These are phyloP conservation scores for Troides helena DNA, from an alignment of 2,888 invertebrate genomes.

Conservation along the genomic window DNA sequence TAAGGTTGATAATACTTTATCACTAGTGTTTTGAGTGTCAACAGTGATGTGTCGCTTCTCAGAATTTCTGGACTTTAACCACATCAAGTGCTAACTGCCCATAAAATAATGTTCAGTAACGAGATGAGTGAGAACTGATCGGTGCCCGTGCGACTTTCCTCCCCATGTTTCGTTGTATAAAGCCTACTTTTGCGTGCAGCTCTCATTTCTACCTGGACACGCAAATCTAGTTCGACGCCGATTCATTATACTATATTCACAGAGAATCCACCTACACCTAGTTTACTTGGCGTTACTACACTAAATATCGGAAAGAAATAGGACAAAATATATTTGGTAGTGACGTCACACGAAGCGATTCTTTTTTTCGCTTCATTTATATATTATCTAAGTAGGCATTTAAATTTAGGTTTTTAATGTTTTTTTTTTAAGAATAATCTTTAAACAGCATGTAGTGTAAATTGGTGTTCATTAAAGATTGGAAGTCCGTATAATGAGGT, in stretches of 20 bases:
- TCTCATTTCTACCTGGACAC: conserved; percentile 30
- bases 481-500: conserved; percentile 34
- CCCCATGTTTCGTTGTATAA: conserved; percentile 54
- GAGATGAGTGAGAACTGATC: conserved; percentile 17
- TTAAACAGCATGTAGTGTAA: conserved; percentile 16
- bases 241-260: conserved; percentile 41
- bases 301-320: conserved; percentile 45
- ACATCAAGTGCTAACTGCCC: conserved; percentile 8
- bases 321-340: conserved; percentile 51
- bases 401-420: conserved; percentile 14
- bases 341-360: conserved; percentile 36
- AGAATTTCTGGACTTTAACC: background rate
- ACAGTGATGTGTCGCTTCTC: background rate
- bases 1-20: no score
- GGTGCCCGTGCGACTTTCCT: conserved; percentile 29
- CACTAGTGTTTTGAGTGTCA: background rate
- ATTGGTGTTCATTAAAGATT: conserved; percentile 31
- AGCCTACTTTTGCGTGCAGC: conserved; percentile 35
- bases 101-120: background rate
- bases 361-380: conserved; percentile 10
- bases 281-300: conserved; percentile 46
- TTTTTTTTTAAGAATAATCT: conserved; percentile 9
- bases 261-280: conserved; percentile 45
- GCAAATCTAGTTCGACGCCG: conserved; percentile 18
- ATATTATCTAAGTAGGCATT: conserved; percentile 25